Evolutionary conservation across 1,140 invertebrate species (phyloP), one percentile per base, ranked within the genome.

Genomic region (Platorchestia sp.): DNA sequence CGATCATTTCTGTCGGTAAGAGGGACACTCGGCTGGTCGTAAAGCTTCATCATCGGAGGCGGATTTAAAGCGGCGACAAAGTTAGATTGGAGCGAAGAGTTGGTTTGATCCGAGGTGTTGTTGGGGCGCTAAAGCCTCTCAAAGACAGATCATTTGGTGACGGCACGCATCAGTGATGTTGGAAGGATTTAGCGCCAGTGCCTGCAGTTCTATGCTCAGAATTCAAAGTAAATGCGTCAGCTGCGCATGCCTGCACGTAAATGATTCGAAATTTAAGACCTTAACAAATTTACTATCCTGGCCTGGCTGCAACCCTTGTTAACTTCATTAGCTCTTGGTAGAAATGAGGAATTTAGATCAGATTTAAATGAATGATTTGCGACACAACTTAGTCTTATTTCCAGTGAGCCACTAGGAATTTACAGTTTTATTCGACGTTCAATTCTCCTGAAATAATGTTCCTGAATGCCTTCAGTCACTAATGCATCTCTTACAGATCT

Each of bases 1-100:
- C 59, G 14, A 22, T 75, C 59, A 75, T 75, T 75, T 75, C 59
- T 75, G 59, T 75, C 10, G 59, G 59, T 1, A 36, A 75, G 59
- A 36, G 59, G 36, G 27, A 27, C 14, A 36, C 59, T 75, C 27
- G 59, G 87, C 5, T 89, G 41, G 7, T 44, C 87, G 91, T 44
- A 47, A 93, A 93, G 91, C 45, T 93, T 93, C 91, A 93, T 93
- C 45, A 93, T 93, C 40, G 91, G 19, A 44, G 40, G 91, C 19
- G 91, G 91, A 93, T 93, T 93, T 93, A 44, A 0, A 40, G 44
- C 43, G 0, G 91, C 91, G 45, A 45, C 91, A 93, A 93, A 93
- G 91, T 93, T 93, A 93, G 91, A 93, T 93, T 93, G 91, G 44
- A 44, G 40, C 41, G 43, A 45, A 47, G 91, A 93, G 91, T 93